Percentiles rank a stretch among this genome's conserved stretches.
phyloP scores from a whole-genome alignment of 2,888 invertebrate genomes.

The Mechanitis messenoides region DNA sequence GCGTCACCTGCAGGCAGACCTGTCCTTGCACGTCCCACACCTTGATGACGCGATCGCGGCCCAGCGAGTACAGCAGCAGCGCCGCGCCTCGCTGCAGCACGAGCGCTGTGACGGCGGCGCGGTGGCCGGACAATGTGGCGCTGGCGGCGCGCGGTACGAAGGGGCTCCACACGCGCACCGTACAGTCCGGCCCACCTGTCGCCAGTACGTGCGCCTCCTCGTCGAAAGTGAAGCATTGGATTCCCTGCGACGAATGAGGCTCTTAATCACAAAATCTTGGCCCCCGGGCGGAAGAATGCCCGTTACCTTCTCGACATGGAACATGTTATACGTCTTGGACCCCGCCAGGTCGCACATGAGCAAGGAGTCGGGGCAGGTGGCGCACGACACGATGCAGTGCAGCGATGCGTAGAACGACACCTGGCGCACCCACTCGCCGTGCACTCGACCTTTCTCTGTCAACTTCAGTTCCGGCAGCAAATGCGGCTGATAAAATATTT shows the following conservation, averaged over 20 bases:
- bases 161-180: slow-evolving; percentile 87
- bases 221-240: slow-evolving; percentile 79
- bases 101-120: slow-evolving; percentile 80
- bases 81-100: slow-evolving; percentile 80
- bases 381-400: slow-evolving; percentile 82
- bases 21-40: slow-evolving; percentile 85
- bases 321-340: slow-evolving; percentile 75
- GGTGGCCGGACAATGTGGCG: slow-evolving; percentile 80
- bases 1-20: slow-evolving; percentile 78
- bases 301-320: slow-evolving; percentile 70
- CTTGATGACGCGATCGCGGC: slow-evolving; percentile 82
- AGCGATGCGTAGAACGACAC: slow-evolving; percentile 81
- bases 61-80: slow-evolving; percentile 82
- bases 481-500: slow-evolving; percentile 14
- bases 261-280: too few species aligned
- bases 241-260: slow-evolving; percentile 60
- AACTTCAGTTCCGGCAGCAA: slow-evolving; percentile 67
- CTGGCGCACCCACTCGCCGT: slow-evolving; percentile 82
- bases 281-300: too few species aligned
- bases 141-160: slow-evolving; percentile 82
- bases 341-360: slow-evolving; percentile 78
- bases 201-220: slow-evolving; percentile 77
- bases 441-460: slow-evolving; percentile 76
- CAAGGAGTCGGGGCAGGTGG: slow-evolving; percentile 77
- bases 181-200: slow-evolving; percentile 86